A percentile compares a stretch with the other conserved stretches of the same genome.
These are phyloP conservation scores for Neosilurus mollespiculum DNA, from an alignment of 2,797 vertebrate genomes.

Conservation along the genomic window DNA sequence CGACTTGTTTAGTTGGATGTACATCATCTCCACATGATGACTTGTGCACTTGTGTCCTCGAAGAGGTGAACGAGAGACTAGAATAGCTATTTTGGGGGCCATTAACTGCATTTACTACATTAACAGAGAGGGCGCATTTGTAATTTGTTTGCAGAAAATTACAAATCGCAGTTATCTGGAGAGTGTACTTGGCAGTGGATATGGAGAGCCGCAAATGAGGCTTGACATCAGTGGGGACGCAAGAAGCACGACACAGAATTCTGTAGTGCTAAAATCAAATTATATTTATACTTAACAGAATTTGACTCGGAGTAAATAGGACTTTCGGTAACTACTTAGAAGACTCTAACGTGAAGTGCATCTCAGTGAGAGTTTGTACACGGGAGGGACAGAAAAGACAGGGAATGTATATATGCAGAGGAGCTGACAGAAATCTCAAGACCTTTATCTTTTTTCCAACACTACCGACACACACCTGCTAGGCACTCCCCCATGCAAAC, in stretches of 20 bases:
- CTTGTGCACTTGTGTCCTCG: background rate
- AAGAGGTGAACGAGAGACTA: constrained; percentile 15
- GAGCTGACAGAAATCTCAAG: constrained; percentile 16
- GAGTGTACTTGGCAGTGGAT: background rate
- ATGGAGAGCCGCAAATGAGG: constrained; percentile 33
- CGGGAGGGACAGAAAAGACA: background rate
- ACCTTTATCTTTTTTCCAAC: constrained; percentile 25
- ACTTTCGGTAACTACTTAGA: background rate
- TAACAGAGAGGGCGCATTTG: background rate
- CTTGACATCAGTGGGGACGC: background rate
- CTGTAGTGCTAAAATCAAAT: background rate
- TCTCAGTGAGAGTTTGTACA: background rate
- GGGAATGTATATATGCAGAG: background rate
- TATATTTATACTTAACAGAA: background rate
- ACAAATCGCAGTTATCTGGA: background rate
- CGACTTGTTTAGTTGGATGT: constrained; percentile 36
- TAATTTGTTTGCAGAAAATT: constrained; percentile 16
- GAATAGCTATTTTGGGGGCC: constrained; percentile 15
- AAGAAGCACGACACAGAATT: background rate
- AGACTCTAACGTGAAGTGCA: background rate
- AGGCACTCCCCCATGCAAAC: constrained; percentile 45
- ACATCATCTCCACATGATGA: background rate
- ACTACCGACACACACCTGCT: constrained; percentile 31
- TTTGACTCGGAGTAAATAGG: background rate
- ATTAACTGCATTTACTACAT: constrained; percentile 24